These are phyloP conservation scores for Himalopsyche tibetana DNA, from an alignment of 2,888 invertebrate species.

Conservation along the genomic window DNA sequence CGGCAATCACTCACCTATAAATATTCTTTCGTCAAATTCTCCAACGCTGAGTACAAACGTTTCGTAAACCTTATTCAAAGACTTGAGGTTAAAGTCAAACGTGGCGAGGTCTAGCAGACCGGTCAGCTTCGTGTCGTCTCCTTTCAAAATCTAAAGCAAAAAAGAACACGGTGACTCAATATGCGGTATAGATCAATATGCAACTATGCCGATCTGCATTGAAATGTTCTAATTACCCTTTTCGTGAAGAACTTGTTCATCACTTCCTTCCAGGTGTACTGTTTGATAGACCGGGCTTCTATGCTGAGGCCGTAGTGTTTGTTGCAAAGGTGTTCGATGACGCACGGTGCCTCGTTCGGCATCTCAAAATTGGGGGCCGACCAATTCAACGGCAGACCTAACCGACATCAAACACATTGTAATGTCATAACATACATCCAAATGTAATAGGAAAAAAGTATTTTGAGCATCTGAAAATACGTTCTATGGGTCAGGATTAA, in stretches of 20 bases:
- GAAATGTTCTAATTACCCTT: conserved; percentile 73
- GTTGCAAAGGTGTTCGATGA: conserved; percentile 88
- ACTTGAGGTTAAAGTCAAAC: conserved; percentile 91
- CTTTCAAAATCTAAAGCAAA: conserved; percentile 81
- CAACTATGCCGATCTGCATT: not conserved
- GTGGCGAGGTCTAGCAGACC: conserved; percentile 86
- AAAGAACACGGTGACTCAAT: conserved; percentile 37
- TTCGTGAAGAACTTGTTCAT: conserved; percentile 86
- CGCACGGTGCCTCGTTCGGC: conserved; percentile 85
- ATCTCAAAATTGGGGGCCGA: conserved; percentile 77
- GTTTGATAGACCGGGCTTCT: conserved; percentile 93
- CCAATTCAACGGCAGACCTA: conserved; percentile 86
- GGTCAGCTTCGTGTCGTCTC: conserved; percentile 82
- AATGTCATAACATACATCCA: not conserved
- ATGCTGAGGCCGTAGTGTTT: conserved; percentile 88
- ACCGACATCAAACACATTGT: no score
- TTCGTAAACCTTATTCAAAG: conserved; percentile 92
- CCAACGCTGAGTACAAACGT: conserved; percentile 93
- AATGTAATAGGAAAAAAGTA: no score
- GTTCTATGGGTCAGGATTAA: not conserved
- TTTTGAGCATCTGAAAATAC: no score
- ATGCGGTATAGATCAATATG: not conserved
- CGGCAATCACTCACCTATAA: conserved; percentile 82
- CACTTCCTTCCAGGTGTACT: conserved; percentile 89
- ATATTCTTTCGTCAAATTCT: conserved; percentile 97